phyloP scores from a whole-genome alignment of 1,140 invertebrate genomes.

The Drusus annulatus region DNA sequence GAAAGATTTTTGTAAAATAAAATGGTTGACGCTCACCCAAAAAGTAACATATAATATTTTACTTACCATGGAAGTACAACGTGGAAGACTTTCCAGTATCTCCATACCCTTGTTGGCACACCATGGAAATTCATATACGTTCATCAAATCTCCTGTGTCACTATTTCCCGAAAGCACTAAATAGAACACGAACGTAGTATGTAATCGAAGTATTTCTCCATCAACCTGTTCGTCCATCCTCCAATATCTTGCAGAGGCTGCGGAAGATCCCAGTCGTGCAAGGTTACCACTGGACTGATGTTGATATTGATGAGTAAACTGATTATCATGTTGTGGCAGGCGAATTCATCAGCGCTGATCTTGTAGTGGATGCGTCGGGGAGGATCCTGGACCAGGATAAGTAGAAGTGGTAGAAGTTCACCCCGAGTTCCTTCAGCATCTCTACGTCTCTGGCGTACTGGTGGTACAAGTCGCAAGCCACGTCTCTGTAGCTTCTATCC shows the following conservation, averaged over 20 bases:
- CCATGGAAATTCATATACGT: conserved; percentile 64
- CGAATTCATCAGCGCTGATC: conserved; percentile 70
- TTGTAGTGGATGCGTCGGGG: conserved; percentile 69
- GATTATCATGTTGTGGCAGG: conserved; percentile 76
- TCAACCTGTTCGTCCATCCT: conserved; percentile 64
- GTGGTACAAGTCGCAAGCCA: conserved; percentile 66
- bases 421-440: conserved; percentile 69
- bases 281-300: conserved; percentile 72
- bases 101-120: conserved; percentile 64
- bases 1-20: too few species aligned
- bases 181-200: conserved; percentile 67
- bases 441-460: conserved; percentile 71
- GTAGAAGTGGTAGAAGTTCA: conserved; percentile 74
- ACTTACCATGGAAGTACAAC: too few species aligned
- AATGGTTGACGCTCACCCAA: too few species aligned
- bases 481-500: conserved; percentile 67
- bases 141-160: conserved; percentile 68
- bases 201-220: conserved; percentile 68
- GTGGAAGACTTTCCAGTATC: conserved; percentile 64
- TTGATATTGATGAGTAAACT: conserved; percentile 69
- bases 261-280: conserved; percentile 67
- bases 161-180: conserved; percentile 68
- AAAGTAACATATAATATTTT: too few species aligned
- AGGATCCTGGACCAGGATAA: conserved; percentile 76
- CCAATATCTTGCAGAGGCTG: conserved; percentile 66